Conservation (phyloP, 2,113 vertebrate genomes). For the Ciconia maguari region DNA sequence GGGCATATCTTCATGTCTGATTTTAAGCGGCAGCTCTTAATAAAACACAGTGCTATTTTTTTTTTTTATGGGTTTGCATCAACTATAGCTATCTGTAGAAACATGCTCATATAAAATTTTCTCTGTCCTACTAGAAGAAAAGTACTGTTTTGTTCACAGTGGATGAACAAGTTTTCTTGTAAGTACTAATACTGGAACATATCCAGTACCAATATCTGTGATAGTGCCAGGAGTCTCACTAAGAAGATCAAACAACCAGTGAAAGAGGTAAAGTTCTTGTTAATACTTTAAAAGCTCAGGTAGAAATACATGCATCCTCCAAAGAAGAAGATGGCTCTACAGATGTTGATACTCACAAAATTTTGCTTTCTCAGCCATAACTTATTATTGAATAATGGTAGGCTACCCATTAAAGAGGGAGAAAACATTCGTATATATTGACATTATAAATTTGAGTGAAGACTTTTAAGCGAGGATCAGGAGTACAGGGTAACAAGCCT, state of each 20-base stretch:
- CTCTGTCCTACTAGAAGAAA: not conserved
- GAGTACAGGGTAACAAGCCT: not conserved
- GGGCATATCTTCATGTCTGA: not conserved
- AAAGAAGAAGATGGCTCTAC: not conserved
- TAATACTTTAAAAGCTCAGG: not conserved
- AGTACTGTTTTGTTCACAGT: not conserved
- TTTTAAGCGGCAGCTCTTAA: not conserved
- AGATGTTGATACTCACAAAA: not conserved
- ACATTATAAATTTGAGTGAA: not conserved
- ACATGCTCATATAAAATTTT: not conserved
- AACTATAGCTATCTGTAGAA: not conserved
- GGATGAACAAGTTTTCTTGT: not conserved
- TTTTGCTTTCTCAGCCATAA: not conserved
- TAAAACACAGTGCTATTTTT: not conserved
- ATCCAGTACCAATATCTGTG: not conserved
- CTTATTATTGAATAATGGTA: not conserved
- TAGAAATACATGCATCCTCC: not conserved
- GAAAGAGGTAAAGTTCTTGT: not conserved
- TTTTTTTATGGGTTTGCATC: not conserved
- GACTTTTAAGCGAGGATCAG: not conserved
- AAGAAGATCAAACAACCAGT: not conserved
- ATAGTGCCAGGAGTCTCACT: not conserved
- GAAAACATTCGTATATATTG: not conserved
- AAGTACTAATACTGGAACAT: not conserved
- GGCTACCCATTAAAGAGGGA: not conserved